These are phyloP conservation scores for Drosophila mettleri DNA, from an alignment of 2,888 invertebrate genomes.

Conservation along the genomic window DNA sequence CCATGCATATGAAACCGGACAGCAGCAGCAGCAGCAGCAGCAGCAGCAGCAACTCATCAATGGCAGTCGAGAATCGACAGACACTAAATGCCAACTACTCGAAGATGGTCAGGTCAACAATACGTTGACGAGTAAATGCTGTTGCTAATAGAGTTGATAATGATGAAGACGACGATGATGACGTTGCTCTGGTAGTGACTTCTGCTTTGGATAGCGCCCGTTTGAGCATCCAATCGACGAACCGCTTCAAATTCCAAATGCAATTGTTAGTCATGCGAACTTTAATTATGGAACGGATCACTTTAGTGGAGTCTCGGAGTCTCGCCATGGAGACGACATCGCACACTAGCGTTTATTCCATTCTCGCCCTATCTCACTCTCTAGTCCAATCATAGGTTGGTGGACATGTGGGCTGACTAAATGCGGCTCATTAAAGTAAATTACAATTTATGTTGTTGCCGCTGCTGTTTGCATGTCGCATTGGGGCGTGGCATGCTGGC, in stretches of 20 bases:
- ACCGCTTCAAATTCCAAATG: constrained; percentile 69
- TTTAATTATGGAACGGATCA: constrained; percentile 71
- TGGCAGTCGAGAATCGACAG: constrained; percentile 42
- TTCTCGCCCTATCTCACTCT: constrained; percentile 2
- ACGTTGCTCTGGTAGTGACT: constrained; percentile 20
- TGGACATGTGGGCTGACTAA: constrained; percentile 65
- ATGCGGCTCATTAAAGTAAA: constrained; percentile 78
- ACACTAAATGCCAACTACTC: constrained; percentile 51
- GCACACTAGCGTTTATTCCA: constrained; percentile 7
- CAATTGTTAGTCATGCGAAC: constrained; percentile 74
- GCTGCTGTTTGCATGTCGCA: constrained; percentile 72
- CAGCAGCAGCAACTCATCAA: constrained; percentile 50
- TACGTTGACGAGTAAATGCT: constrained; percentile 27
- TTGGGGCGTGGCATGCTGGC: constrained; percentile 61
- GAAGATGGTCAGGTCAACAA: constrained; percentile 42
- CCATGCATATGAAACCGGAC: constrained; percentile 69
- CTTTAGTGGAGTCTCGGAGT: too few relatives aligned
- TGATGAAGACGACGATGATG: constrained; percentile 21
- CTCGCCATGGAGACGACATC: constrained; percentile 25
- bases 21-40: constrained; percentile 19
- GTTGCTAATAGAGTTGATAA: constrained; percentile 6
- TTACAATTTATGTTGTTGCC: constrained; percentile 71
- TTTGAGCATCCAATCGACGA: constrained; percentile 28
- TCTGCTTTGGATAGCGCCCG: constrained; percentile 14
- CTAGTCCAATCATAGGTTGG: constrained; percentile 54